Base-by-base conservation (phyloP, 2,888 invertebrate species). In the Endomychus coccineus region DNA sequence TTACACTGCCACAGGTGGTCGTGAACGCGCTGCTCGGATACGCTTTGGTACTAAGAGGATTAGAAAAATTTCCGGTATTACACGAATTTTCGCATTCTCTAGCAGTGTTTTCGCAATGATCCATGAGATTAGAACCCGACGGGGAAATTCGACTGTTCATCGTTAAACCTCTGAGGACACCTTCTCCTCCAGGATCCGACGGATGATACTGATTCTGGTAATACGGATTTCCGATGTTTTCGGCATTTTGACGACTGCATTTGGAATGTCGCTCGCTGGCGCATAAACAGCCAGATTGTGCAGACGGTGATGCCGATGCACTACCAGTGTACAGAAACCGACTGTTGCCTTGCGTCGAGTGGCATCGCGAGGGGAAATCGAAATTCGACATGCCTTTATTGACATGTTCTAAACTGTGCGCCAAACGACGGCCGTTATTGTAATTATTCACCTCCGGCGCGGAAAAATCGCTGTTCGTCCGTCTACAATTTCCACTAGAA, bases 111-210 rank as follows among this genome's bases (percentile, higher is more conserved):
- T 11, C 30, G 11, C 11, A 34, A 16, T 15, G 15, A 13, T 14
- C 34, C 4, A 4, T 24, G 22, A 28, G 30, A 12, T 36, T 23
- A 4, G 36, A 36, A 28, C n/a, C 24, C 29, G 30, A 15, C 4
- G 36, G 36, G 5, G 36, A 36, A 16, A n/a, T n/a, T n/a, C 36
- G 30, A 7, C 36, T 25, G 14, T 32, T 30, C 4, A 28, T 28
- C 7, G 11, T 17, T 4, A 37, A 24, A 14, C 36, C 36, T 5
- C 36, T 22, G 6, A 36, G 10, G 2, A 36, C 24, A 4, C 19
- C 29, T 2, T 56, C 56, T 34, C 62, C 63, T 30, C 60, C 61
- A n/a, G 62, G 59, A 49, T 62, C 61, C 11, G 46, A 42, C 3
- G 57, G 57, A 32, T 52, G 48, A 35, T 54, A 54, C 39, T 51